Conservation (phyloP, 2,113 vertebrate species). For the Entelurus aequoreus region DNA sequence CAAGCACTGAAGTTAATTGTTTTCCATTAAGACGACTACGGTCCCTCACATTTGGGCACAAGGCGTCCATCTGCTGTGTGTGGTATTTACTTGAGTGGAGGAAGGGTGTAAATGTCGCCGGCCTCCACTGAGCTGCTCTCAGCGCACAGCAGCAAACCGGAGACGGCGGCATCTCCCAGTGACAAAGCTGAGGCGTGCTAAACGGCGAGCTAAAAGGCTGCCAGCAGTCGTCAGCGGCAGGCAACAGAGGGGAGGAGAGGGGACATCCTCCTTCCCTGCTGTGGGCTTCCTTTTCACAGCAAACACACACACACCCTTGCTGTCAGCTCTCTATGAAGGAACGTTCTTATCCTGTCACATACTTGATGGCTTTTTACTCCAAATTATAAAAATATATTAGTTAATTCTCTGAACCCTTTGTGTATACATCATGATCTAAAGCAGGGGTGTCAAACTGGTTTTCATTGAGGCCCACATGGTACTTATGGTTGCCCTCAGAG, state of each 20-base stretch:
- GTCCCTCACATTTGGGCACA: not conserved
- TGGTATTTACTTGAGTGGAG: constrained; percentile 3
- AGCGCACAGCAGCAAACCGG: constrained; percentile 57
- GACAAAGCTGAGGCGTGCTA: constrained; percentile 50
- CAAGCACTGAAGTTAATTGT: too few species aligned
- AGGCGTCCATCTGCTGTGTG: not conserved
- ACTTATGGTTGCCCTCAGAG: too few species aligned
- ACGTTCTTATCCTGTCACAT: not conserved
- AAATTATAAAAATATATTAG: not conserved
- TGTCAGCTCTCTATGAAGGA: constrained; percentile 51
- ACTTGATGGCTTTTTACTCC: not conserved
- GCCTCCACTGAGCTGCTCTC: constrained; percentile 46
- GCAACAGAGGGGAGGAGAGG: constrained; percentile 59
- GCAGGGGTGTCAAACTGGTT: too few species aligned
- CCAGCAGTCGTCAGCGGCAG: constrained; percentile 60
- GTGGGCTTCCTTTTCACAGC: constrained; percentile 57
- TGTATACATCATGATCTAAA: too few species aligned
- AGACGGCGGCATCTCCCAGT: constrained; percentile 54
- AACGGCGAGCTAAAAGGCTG: constrained; percentile 60
- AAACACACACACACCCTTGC: constrained; percentile 28
- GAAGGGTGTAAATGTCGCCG: constrained; percentile 48
- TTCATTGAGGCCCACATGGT: too few species aligned
- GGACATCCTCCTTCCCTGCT: constrained; percentile 61
- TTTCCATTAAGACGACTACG: not conserved
- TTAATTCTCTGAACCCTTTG: too few species aligned